A percentile compares a stretch with the other conserved stretches of the same genome.
Conservation (phyloP, 2,888 invertebrate genomes). For the Imbricaverruca yamaguchii region DNA sequence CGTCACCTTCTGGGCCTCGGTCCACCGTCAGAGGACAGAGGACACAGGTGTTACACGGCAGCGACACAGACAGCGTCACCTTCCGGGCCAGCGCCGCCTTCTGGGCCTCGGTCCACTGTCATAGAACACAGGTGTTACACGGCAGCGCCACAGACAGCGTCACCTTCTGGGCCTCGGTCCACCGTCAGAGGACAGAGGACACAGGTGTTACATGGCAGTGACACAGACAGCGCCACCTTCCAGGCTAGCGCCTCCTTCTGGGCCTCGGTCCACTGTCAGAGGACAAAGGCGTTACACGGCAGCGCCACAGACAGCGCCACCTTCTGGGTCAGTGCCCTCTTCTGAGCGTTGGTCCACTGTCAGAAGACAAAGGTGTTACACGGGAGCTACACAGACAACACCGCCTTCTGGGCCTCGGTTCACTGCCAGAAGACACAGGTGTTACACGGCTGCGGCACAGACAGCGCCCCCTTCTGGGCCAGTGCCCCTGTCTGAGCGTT, state of each 20-base stretch:
- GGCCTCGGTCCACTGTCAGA: constrained; percentile 52
- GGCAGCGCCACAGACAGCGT: too few relatives aligned
- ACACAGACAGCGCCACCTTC: constrained; percentile 68
- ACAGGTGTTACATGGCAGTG: too few relatives aligned
- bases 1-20: constrained; percentile 64
- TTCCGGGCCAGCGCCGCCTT: constrained; percentile 70
- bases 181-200: too few relatives aligned
- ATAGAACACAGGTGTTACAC: neutral
- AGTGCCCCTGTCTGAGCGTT: constrained; percentile 66
- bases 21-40: constrained; percentile 44
- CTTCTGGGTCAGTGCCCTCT: constrained; percentile 69
- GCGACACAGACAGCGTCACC: constrained; percentile 56
- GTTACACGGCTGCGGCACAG: constrained; percentile 47
- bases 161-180: too few relatives aligned
- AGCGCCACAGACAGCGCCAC: too few relatives aligned
- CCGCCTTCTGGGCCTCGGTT: constrained; percentile 62
- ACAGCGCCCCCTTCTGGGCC: constrained; percentile 67
- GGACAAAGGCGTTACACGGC: too few relatives aligned
- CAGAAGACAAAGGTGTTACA: too few relatives aligned
- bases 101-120: constrained; percentile 56
- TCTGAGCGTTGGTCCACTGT: too few relatives aligned
- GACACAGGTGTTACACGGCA: too few relatives aligned
- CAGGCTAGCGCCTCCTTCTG: constrained; percentile 69
- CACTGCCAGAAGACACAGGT: constrained; percentile 38
- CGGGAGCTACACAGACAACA: constrained; percentile 50